A percentile compares a stretch with the other conserved stretches of the same genome.
phyloP scores from a whole-genome alignment of 2,888 invertebrate species.

The Leucophenga maculata region DNA sequence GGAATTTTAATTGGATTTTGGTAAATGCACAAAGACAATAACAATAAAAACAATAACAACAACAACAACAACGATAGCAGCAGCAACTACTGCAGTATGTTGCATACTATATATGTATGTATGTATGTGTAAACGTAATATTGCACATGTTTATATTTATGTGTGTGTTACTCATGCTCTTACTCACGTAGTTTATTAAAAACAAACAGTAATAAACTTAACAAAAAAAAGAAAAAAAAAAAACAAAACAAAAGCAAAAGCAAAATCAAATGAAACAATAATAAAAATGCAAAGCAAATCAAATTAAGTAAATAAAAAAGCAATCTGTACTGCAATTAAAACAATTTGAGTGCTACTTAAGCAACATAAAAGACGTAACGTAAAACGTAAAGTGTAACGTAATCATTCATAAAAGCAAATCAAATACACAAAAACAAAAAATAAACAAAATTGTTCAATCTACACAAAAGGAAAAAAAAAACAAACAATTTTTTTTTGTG shows the following conservation, averaged over 20 bases:
- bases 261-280: neutral
- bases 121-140: neutral
- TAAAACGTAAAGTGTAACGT: neutral
- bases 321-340: too few species aligned
- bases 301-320: neutral
- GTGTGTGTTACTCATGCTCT: neutral
- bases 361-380: neutral
- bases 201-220: neutral
- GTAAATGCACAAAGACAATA: constrained; percentile 19
- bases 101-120: neutral
- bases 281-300: neutral
- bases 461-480: neutral
- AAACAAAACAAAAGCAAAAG: neutral
- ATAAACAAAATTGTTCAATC: neutral
- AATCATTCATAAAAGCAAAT: neutral
- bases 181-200: neutral
- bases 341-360: neutral
- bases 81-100: too few species aligned
- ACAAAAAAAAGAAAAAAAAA: neutral
- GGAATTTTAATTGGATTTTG: constrained; percentile 26
- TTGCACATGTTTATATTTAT: neutral
- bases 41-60: neutral
- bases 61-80: neutral
- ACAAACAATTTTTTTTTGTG: too few species aligned
- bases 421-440: neutral